phyloP scores from a whole-genome alignment of 2,797 vertebrate species.

The Phyllotis vaccarum region DNA sequence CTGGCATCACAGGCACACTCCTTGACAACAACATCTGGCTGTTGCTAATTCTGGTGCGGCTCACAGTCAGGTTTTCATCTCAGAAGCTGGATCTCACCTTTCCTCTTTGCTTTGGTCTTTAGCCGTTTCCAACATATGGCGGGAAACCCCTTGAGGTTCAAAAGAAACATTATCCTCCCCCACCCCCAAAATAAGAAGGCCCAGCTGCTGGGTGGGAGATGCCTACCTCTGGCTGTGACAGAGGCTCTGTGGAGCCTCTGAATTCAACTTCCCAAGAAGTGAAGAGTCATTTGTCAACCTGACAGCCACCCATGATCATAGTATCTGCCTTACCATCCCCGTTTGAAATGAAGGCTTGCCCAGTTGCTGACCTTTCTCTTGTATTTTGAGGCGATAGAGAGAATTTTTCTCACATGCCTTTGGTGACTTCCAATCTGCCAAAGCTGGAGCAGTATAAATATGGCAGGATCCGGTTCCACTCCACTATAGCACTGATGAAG shows the following conservation, averaged over 20 bases:
- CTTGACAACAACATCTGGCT: background rate
- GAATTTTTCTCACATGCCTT: background rate
- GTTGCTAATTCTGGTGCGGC: background rate
- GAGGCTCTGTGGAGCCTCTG: slow-evolving; percentile 50
- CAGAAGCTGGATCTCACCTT: background rate
- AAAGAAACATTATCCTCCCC: background rate
- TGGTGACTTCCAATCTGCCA: slow-evolving; percentile 41
- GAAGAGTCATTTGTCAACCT: slow-evolving; percentile 62
- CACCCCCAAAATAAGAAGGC: background rate
- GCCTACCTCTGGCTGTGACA: background rate
- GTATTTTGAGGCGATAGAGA: slow-evolving; percentile 1
- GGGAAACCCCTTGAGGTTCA: background rate
- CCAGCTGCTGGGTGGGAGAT: background rate
- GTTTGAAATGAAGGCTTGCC: slow-evolving; percentile 62
- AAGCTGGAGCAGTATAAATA: background rate
- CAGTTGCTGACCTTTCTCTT: background rate
- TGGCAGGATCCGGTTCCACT: background rate
- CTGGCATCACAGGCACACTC: background rate
- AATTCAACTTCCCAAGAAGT: slow-evolving; percentile 46
- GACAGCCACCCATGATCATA: slow-evolving; percentile 48
- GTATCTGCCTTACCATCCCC: background rate
- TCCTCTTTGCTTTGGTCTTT: slow-evolving; percentile 2
- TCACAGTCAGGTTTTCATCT: background rate
- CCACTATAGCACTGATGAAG: background rate
- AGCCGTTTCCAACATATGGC: slow-evolving; percentile 13